A percentile compares a stretch with the other conserved stretches of the same genome.
Evolutionary conservation across 2,113 vertebrate species (phyloP).

Genomic region (Limnothrissa miodon): DNA sequence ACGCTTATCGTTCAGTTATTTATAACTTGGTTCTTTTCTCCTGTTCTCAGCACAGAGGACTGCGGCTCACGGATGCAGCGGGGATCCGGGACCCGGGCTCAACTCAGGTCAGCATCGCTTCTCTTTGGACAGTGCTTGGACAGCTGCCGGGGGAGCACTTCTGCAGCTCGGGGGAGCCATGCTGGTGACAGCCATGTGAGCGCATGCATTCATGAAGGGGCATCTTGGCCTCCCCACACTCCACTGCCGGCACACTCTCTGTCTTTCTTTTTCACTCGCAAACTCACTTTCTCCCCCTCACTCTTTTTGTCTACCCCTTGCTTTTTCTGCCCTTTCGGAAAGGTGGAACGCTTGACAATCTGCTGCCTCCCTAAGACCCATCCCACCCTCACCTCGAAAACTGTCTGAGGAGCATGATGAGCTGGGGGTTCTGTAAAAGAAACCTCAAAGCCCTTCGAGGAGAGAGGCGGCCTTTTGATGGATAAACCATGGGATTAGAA

Average conservation of each 20-base stretch:
- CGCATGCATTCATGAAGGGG: background rate
- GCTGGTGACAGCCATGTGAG: background rate
- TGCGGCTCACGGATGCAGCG: background rate
- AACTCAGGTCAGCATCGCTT: background rate
- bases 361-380: background rate
- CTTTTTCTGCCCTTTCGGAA: background rate
- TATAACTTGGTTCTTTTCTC: background rate
- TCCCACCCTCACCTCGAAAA: slow-evolving; percentile 48
- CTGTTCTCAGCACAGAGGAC: background rate
- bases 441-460: background rate
- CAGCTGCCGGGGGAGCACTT: background rate
- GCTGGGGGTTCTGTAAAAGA: slow-evolving; percentile 37
- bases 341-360: background rate
- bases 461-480: slow-evolving; percentile 69
- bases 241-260: background rate
- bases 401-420: slow-evolving; percentile 61
- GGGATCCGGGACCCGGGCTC: background rate
- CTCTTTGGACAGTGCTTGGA: background rate
- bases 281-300: too few species aligned
- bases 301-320: background rate
- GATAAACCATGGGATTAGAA: slow-evolving; percentile 74
- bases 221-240: background rate
- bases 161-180: background rate
- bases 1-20: slow-evolving; percentile 6
- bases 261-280: background rate